Base-by-base conservation (phyloP, 2,797 vertebrate species). In the Thripadectes ignobilis region DNA sequence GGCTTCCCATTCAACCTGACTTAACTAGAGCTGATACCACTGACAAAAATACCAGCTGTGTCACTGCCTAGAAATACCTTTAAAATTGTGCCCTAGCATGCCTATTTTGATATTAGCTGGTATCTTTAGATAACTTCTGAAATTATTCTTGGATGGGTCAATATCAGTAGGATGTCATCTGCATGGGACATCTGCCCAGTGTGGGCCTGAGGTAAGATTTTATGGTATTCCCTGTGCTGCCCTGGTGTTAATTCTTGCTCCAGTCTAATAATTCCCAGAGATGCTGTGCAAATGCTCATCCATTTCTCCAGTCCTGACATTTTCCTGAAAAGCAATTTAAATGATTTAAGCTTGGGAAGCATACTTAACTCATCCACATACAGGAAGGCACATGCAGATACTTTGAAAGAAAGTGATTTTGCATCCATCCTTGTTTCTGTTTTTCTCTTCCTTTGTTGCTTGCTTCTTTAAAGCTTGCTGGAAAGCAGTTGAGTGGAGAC, bases 361-460 rank as follows among this genome's bases (percentile, higher is more conserved):
- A n/a, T 49, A 62, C 51, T 43, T 84, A 76, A 81, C 22, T 78
- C 43, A 79, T 87, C 30, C 32, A 77, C 61, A 27, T 66, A 58
- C n/a, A 38, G 36, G 58, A 67, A 81, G 39, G 39, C 4, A 1
- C 32, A 18, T 48, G 29, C 0, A 0, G 52, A 58, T 2, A 1
- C 63, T 80, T 61, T 73, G 54, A 72, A 87, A 79, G 14, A 34
- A 83, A 82, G 36, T 18, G 34, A 58, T 80, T 93, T 72, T 92
- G 5, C 15, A n/a, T 84, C 12, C 20, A 7, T 62, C 79, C 4
- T 30, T 36, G 3, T 88, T 73, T 55, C 49, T 87, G 7, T 6
- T 75, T 93, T 88, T 59, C 23, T 83, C 39, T 81, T 92, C 32
- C 34, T 89, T 87, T 16, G 2, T 75, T 58, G 10, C n/a, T 74